A percentile compares a stretch with the other conserved stretches of the same genome.
These are phyloP conservation scores for Corythornis madagascariensis DNA, from an alignment of 2,113 vertebrate genomes.

Conservation along the genomic window DNA sequence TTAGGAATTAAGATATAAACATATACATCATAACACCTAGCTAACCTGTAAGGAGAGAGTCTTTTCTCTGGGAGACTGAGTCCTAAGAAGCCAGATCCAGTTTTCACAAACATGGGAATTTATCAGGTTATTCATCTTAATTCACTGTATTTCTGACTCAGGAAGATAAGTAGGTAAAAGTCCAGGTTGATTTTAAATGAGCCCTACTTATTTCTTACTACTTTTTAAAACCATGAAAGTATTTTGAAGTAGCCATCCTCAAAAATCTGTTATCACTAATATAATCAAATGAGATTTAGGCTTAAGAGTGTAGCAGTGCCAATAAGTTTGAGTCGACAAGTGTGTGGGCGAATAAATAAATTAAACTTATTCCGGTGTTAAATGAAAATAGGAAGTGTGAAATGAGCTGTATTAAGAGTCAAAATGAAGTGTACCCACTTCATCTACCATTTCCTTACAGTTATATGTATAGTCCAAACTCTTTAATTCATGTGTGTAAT, in stretches of 20 bases:
- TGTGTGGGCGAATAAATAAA: background rate
- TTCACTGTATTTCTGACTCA: background rate
- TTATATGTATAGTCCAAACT: background rate
- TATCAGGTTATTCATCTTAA: background rate
- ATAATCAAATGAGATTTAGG: background rate
- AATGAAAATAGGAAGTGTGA: conserved; percentile 16
- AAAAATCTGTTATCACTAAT: background rate
- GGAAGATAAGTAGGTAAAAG: background rate
- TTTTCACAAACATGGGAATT: background rate
- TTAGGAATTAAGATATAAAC: background rate
- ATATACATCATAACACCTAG: background rate
- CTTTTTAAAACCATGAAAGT: background rate
- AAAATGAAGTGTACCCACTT: background rate
- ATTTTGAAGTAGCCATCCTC: background rate
- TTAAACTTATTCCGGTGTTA: background rate
- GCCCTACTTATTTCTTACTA: background rate
- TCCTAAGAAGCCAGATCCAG: background rate
- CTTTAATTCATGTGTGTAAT: background rate
- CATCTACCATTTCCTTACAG: background rate
- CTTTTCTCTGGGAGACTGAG: background rate
- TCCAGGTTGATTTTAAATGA: background rate
- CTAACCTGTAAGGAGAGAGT: background rate
- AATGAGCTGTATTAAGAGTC: conserved; percentile 1
- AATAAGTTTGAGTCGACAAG: background rate
- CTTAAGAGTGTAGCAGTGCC: background rate